Conservation (phyloP, 2,888 invertebrate genomes). For the Syrphus vitripennis region DNA sequence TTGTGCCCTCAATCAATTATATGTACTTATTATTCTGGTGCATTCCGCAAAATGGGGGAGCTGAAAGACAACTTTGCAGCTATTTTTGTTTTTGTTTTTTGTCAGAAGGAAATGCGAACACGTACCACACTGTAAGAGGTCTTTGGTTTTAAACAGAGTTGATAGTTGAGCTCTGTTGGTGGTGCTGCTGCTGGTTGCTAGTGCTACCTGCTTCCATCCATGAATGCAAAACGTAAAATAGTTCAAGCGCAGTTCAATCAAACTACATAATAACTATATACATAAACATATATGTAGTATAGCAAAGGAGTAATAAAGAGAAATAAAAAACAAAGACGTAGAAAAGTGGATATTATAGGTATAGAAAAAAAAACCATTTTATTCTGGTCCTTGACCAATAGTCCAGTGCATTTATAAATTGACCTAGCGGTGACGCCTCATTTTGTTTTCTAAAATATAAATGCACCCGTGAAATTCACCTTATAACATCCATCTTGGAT, state of each 20-base stretch:
- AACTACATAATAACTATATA: too few species aligned
- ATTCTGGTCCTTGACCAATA: too few species aligned
- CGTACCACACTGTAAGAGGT: conserved; percentile 26
- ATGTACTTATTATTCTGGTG: conserved; percentile 49
- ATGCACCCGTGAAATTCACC: too few species aligned
- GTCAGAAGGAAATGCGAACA: conserved; percentile 47
- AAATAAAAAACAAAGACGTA: neutral
- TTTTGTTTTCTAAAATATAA: too few species aligned
- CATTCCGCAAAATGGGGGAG: conserved; percentile 59
- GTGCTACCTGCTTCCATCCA: conserved; percentile 28
- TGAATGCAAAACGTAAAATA: conserved; percentile 26
- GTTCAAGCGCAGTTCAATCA: conserved; percentile 54
- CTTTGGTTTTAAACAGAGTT: neutral
- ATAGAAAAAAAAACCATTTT: neutral
- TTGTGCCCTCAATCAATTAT: conserved; percentile 65
- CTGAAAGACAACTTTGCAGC: conserved; percentile 12
- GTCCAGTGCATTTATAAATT: too few species aligned
- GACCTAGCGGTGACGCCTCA: too few species aligned
- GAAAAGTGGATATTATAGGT: neutral
- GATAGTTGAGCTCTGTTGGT: neutral
- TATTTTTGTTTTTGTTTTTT: neutral
- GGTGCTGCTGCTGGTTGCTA: neutral
- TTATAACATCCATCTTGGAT: too few species aligned
- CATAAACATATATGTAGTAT: too few species aligned
- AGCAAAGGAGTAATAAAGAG: neutral